phyloP scores from a whole-genome alignment of 1,140 invertebrate genomes.

The Drosophila ananassae region DNA sequence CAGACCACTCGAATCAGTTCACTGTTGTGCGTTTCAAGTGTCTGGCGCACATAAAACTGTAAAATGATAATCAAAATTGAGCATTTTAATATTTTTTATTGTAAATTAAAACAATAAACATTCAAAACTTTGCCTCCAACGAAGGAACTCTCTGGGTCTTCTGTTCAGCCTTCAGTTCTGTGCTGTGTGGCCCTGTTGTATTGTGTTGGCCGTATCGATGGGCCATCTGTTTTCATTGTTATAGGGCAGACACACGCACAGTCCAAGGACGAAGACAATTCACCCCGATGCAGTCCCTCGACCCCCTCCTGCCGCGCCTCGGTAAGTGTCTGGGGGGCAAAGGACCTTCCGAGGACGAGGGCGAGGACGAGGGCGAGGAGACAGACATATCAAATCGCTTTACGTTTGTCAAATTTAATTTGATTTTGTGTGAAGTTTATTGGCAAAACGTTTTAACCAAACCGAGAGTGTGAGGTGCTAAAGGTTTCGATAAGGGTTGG shows the following conservation, averaged over 20 bases:
- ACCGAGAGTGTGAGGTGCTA: not conserved
- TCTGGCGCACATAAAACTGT: conserved; percentile 65
- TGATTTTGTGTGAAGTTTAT: conserved; percentile 83
- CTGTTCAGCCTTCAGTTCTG: not conserved
- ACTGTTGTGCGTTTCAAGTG: conserved; percentile 42
- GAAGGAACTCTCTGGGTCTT: conserved; percentile 9
- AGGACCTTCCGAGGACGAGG: not conserved
- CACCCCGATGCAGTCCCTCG: conserved; percentile 14
- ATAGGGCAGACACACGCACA: conserved; percentile 62
- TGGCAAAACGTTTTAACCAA: conserved; percentile 75
- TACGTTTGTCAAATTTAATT: conserved; percentile 83
- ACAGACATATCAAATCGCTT: conserved; percentile 77
- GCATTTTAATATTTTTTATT: conserved; percentile 80
- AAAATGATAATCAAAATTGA: conserved; percentile 78
- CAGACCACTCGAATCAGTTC: conserved; percentile 41
- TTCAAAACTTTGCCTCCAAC: conserved; percentile 49
- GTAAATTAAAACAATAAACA: conserved; percentile 82
- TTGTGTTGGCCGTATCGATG: conserved; percentile 56
- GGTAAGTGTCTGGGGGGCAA: conserved; percentile 14
- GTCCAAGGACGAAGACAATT: conserved; percentile 43
- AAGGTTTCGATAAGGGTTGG: not conserved
- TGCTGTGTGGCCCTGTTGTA: conserved; percentile 17
- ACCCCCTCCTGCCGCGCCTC: not conserved
- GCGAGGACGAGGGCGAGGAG: conserved; percentile 13
- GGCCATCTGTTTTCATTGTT: conserved; percentile 79